Evolutionary conservation across 37 sponge, comb jelly and placozoan genomes (phyloP), one percentile per base, ranked within the genome.

Genomic region (Tethya wilhelma): DNA sequence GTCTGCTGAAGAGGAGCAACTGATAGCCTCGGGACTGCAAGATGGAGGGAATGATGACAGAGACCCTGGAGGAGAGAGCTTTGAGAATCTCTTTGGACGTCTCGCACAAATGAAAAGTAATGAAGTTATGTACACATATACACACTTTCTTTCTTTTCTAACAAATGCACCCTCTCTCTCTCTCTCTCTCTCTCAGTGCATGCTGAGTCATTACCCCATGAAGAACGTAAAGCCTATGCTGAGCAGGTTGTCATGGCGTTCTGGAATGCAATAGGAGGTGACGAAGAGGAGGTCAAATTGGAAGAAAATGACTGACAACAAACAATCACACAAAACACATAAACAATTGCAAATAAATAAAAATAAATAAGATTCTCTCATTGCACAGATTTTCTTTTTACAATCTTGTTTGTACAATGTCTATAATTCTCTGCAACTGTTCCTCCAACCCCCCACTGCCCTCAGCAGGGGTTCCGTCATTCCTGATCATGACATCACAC

Each of bases 201-300:
- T 39, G 94, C 94, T 12, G 79, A 81, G 20, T 44, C 74, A 20
- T 79, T 93, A 34, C 87, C 86, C 57, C 84, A 89, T 72, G 87
- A 81, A 49, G 79, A 89, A 53, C 80, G 90, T 42, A 79, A 88
- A 39, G 87, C 34, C 6, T 93, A 89, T 79, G 94, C 94, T 33
- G 94, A 89, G 70, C 85, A 89, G 71, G 94, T 89, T 2, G 90
- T 84, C 36, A 89, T 89, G 90, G 62, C 90, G 19, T 93, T 93
- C 39, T 93, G 94, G 94, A 70, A 89, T 38, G 82, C 90, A 19
- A 77, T 93, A 49, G 94, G 94, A 38, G 93, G 89, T 38, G 89
- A 84, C 28, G 76, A 87, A 39, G 89, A 87, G 1, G 93, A 92
- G 39, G 17, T 79, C 42, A 36, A 19, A 57, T n/a, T n/a, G n/a